These are phyloP conservation scores for Odontamblyopus lacepedii DNA, from an alignment of 2,797 vertebrate genomes.

Conservation along the genomic window DNA sequence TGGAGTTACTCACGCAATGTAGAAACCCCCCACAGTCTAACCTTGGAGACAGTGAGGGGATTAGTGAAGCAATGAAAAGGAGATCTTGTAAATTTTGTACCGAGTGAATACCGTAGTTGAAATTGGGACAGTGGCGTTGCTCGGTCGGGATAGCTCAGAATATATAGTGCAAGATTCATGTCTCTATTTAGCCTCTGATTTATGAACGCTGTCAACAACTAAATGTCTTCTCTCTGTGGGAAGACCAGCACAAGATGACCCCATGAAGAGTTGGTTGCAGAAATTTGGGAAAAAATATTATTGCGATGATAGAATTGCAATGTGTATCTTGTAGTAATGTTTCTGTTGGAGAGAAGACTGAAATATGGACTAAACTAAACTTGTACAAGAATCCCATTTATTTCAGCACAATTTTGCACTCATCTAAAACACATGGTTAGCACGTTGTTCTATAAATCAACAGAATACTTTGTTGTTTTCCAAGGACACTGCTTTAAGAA, in stretches of 20 bases:
- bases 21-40: slow-evolving; percentile 33
- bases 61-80: slow-evolving; percentile 37
- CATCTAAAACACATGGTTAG: no score
- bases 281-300: no score
- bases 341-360: no score
- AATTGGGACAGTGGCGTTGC: slow-evolving; percentile 11
- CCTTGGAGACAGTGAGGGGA: slow-evolving; percentile 47
- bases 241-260: background rate
- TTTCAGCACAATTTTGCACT: no score
- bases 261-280: background rate
- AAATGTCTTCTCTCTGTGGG: background rate
- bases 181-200: slow-evolving; percentile 6
- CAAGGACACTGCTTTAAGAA: no score
- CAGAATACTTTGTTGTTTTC: no score
- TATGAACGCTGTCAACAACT: background rate
- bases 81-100: slow-evolving; percentile 11
- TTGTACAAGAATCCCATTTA: no score
- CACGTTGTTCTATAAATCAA: no score
- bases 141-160: background rate
- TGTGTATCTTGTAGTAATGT: no score
- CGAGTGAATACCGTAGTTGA: slow-evolving; percentile 20
- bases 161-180: background rate
- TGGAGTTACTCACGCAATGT: slow-evolving; percentile 46
- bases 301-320: no score
- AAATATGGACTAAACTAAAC: no score